Evolutionary conservation across 2,888 invertebrate species (phyloP).

Genomic region (Eristalis tenax): DNA sequence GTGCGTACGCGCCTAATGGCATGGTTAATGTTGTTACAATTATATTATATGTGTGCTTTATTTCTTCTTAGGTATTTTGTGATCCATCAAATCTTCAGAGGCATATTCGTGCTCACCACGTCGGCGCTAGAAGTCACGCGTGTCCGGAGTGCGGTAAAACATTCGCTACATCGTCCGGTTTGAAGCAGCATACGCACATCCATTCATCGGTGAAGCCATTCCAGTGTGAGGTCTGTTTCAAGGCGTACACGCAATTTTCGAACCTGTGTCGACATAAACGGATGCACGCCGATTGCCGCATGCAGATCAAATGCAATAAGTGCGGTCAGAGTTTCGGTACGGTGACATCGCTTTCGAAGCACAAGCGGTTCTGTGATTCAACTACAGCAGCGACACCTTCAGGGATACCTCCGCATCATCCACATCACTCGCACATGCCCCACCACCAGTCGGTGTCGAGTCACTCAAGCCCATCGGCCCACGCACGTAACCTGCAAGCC

Average conservation of each 20-base stretch:
- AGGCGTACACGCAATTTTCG: constrained; percentile 99
- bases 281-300: constrained; percentile 98
- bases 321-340: constrained; percentile 97
- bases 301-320: constrained; percentile 96
- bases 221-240: constrained; percentile 97
- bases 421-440: constrained; percentile 73
- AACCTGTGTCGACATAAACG: constrained; percentile 99
- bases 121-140: constrained; percentile 97
- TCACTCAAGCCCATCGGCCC: constrained; percentile 44
- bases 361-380: constrained; percentile 97
- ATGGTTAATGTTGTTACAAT: constrained; percentile 66
- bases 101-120: constrained; percentile 97
- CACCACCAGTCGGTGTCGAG: constrained; percentile 55
- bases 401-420: constrained; percentile 77
- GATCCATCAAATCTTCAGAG: constrained; percentile 98
- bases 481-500: constrained; percentile 58
- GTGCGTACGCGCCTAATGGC: constrained; percentile 58
- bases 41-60: neutral
- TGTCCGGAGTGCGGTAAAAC: constrained; percentile 99
- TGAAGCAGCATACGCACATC: constrained; percentile 99
- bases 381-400: constrained; percentile 83
- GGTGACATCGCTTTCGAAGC: constrained; percentile 95
- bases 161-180: constrained; percentile 97
- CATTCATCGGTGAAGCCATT: constrained; percentile 99
- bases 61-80: constrained; percentile 91